Evolutionary conservation across 2,888 invertebrate genomes (phyloP).

Genomic region (Lasioglossum oenotherae): DNA sequence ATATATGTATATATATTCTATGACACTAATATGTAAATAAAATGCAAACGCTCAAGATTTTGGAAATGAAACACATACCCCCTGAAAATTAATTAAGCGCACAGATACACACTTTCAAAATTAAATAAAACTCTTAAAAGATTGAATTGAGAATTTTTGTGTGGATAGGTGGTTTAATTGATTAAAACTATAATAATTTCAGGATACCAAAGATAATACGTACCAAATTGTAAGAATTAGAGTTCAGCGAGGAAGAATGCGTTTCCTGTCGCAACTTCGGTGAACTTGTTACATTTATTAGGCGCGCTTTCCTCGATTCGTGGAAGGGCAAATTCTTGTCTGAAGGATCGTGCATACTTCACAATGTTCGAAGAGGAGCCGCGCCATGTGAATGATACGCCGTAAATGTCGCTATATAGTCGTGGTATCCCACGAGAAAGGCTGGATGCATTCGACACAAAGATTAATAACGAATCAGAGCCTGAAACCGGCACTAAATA

Average conservation of each 20-base stretch:
- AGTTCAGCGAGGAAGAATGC: neutral
- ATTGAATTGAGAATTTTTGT: neutral
- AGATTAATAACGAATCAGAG: slow-evolving; percentile 66
- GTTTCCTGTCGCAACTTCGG: neutral
- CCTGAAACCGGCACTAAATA: slow-evolving; percentile 22
- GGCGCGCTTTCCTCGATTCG: slow-evolving; percentile 22
- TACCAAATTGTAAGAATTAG: neutral
- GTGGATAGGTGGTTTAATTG: neutral
- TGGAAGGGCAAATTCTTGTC: slow-evolving; percentile 32
- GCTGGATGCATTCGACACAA: slow-evolving; percentile 60
- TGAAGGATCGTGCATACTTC: slow-evolving; percentile 52
- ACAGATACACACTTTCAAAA: neutral
- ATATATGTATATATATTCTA: no score
- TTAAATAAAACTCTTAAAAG: neutral
- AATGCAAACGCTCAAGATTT: no score
- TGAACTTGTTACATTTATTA: slow-evolving; percentile 26
- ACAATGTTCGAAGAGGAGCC: slow-evolving; percentile 40
- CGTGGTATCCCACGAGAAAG: slow-evolving; percentile 70
- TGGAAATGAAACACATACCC: no score
- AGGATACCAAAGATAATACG: neutral
- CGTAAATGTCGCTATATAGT: slow-evolving; percentile 70
- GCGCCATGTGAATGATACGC: slow-evolving; percentile 67
- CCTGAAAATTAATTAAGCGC: no score
- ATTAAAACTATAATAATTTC: neutral
- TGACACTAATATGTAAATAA: neutral